Evolutionary conservation across 2,113 vertebrate genomes (phyloP), one percentile per base, ranked within the genome.

Genomic region (Hippolais icterina): DNA sequence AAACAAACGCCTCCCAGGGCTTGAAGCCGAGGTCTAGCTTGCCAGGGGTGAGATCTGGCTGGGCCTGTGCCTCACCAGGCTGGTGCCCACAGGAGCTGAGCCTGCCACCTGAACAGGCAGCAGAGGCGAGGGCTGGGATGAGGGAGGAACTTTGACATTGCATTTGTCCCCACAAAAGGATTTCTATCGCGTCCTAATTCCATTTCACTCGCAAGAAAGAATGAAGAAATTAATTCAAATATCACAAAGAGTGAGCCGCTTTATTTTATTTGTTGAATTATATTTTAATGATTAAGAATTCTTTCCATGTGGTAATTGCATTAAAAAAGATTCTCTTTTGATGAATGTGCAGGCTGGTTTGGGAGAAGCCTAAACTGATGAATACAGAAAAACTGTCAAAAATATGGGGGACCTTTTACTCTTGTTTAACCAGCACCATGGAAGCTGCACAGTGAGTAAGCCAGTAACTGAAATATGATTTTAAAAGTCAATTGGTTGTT

Each of bases 241-340:
- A 53, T 10, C 5, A 33, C 0, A 4, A 64, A 87, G 69, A 65
- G 2, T 49, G 9, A 64, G 44, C 2, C 1, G 19, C 1, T 4
- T 27, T 53, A 24, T 50, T 76, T 5, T 56, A 69, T 53, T 66
- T 59, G 28, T 39, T 44, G 25, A 50, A 57, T 61, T 28, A 16
- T 23, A n/a, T 35, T 59, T 15, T 49, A 56, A 12, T 16, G 39
- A 52, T 52, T 44, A 56, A 64, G 60, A 81, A 72, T 52, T 72
- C 21, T 42, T 61, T 85, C 15, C 15, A 19, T n/a, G 16, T 52
- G 19, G 16, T 39, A 52, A 42, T 4, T n/a, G 8, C 0, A 5
- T 31, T 88, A 33, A 18, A 21, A 85, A 56, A 11, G 2, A 54
- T 54, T 59, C 6, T 76, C 42, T 39, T 78, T 15, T 39, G 59